Base-by-base conservation (phyloP, 2,113 vertebrate species). In the Ariopsis seemanni region DNA sequence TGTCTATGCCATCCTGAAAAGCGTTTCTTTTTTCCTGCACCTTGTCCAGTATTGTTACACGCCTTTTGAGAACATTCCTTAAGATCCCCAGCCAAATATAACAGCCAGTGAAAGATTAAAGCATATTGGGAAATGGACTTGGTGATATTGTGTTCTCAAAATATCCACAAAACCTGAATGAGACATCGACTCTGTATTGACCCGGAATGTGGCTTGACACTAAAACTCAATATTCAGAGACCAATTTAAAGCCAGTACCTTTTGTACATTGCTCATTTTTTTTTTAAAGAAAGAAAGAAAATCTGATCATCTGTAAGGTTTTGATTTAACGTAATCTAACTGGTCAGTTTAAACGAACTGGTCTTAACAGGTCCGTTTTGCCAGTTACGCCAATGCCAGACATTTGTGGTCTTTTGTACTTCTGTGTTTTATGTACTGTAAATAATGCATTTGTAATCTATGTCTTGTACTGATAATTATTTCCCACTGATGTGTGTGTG, bases 371-470 rank as follows among this genome's bases (percentile, higher is more conserved):
- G 27, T 80, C 27, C 71, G 48, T 88, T 75, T 91, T 25, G 87
- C 74, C 77, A 85, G 63, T 88, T 86, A 89, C 86, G 91, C 83
- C 50, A 57, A 63, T 75, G 60, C 83, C 74, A 85, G 89, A 53
- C 67, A 69, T 83, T 48, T 83, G 9, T 91, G 42, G 15, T 87
- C 50, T 82, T 92, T 91, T 91, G 55, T 86, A 84, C 65, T 79
- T 91, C 83, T 65, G 57, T 58, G 77, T 83, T 50, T 91, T 85
- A 87, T 90, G 88, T 90, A 72, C 80, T 86, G 62, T 79, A 71
- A 83, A 88, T 79, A 90, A 75, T 58, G 74, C 83, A 85, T 93
- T 94, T 93, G 91, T 57, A 91, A 91, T 90, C 83, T 90, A 87
- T 90, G 87, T 91, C 83, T 91, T 91, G 87, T 93, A 90, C 88